Conservation (phyloP, 2,797 vertebrate species). For the Danio choprae region DNA sequence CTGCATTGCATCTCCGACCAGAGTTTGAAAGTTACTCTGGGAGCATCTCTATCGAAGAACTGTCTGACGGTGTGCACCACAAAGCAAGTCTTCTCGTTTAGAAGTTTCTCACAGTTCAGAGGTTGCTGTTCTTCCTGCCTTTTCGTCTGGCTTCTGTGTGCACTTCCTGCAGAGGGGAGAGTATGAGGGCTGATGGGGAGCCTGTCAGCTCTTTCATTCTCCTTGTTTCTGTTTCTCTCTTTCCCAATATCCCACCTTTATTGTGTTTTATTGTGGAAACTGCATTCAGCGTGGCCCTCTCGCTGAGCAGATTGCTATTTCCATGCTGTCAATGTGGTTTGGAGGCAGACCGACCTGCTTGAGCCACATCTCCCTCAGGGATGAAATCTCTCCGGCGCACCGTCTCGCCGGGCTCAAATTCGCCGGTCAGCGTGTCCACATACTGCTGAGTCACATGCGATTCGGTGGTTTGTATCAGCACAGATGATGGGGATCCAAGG, state of each 20-base stretch:
- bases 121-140: constrained; percentile 25
- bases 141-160: constrained; percentile 57
- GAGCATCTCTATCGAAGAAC: constrained; percentile 25
- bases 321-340: constrained; percentile 71
- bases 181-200: constrained; percentile 16
- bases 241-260: constrained; percentile 57
- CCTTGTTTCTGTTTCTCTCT: constrained; percentile 42
- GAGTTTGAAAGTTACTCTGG: constrained; percentile 15
- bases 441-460: constrained; percentile 59
- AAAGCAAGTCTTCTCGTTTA: constrained; percentile 24
- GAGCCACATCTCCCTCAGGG: constrained; percentile 64
- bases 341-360: constrained; percentile 1
- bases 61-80: constrained; percentile 24
- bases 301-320: constrained; percentile 75
- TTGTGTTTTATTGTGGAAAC: constrained; percentile 47
- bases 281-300: constrained; percentile 56
- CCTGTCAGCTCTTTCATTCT: constrained; percentile 57
- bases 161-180: constrained; percentile 48
- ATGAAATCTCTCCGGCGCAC: constrained; percentile 74
- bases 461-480: constrained; percentile 14
- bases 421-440: constrained; percentile 66
- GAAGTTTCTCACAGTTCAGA: constrained; percentile 34
- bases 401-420: constrained; percentile 67
- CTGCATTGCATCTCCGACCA: constrained; percentile 18
- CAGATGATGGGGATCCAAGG: constrained; percentile 34